Percentiles rank a stretch among this genome's conserved stretches.
phyloP scores from a whole-genome alignment of 1,140 invertebrate species.

The Bombus turneri region DNA sequence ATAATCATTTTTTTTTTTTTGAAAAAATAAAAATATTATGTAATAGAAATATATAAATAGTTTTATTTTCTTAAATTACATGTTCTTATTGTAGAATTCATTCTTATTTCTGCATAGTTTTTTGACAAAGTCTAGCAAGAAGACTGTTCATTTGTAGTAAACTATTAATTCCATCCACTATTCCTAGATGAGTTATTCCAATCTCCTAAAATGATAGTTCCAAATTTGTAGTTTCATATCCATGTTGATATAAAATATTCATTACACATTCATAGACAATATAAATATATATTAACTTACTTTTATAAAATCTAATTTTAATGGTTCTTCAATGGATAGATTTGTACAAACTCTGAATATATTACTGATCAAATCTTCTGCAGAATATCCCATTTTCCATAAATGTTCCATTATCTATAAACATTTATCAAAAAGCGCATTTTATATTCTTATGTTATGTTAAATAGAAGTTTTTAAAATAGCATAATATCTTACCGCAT shows the following conservation, averaged over 20 bases:
- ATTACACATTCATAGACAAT: not conserved
- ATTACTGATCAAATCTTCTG: conserved; percentile 98
- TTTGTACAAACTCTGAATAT: conserved; percentile 97
- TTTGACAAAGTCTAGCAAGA: conserved; percentile 90
- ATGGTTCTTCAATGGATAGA: conserved; percentile 89
- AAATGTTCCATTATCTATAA: conserved; percentile 91
- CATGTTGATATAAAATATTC: not conserved
- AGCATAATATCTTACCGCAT: conserved; percentile 84
- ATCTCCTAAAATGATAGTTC: conserved; percentile 88
- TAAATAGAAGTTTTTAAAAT: not conserved
- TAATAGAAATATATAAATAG: conserved; percentile 51
- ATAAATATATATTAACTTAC: conserved; percentile 79
- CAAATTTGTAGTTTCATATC: not conserved
- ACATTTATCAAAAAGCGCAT: conserved; percentile 38
- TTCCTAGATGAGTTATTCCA: conserved; percentile 94
- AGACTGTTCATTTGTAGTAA: conserved; percentile 95
- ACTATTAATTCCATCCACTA: conserved; percentile 93
- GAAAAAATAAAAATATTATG: conserved; percentile 20
- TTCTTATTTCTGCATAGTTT: conserved; percentile 57
- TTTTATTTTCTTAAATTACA: conserved; percentile 37
- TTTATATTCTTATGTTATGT: conserved; percentile 15
- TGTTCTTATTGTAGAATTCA: not conserved
- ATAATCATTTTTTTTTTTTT: not conserved
- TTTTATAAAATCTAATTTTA: conserved; percentile 94
- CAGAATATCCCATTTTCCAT: conserved; percentile 96